Conservation (phyloP, 2,113 vertebrate genomes). For the Australoheros scitulus region DNA sequence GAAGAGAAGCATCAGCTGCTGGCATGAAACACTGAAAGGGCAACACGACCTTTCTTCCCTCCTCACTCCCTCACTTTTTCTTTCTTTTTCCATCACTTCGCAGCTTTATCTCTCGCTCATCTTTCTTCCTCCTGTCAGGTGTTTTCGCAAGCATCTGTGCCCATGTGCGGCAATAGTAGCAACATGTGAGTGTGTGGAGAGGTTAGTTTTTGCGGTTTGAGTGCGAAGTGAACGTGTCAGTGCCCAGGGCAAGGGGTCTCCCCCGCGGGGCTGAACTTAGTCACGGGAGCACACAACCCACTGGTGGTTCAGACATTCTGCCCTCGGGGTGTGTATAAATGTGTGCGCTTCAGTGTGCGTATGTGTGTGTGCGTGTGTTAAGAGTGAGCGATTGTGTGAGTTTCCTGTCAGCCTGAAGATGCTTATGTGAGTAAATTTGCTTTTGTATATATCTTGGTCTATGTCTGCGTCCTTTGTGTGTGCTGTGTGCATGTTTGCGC, state of each 20-base stretch:
- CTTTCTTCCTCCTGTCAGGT: slow-evolving; percentile 24
- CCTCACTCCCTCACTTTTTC: background rate
- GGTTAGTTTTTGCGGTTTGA: slow-evolving; percentile 60
- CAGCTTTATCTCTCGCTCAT: background rate
- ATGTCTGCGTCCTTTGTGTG: slow-evolving; percentile 27
- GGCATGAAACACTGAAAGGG: slow-evolving; percentile 41
- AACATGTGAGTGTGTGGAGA: slow-evolving; percentile 8
- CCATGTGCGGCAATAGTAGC: background rate
- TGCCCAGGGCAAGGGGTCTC: slow-evolving; percentile 64
- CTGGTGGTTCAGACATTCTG: slow-evolving; percentile 67
- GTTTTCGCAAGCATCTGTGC: slow-evolving; percentile 5
- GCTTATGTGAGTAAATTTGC: slow-evolving; percentile 33
- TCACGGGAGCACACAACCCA: slow-evolving; percentile 69
- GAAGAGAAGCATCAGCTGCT: slow-evolving; percentile 31
- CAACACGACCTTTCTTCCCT: slow-evolving; percentile 24
- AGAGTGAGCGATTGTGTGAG: slow-evolving; percentile 30
- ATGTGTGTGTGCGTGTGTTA: slow-evolving; percentile 6
- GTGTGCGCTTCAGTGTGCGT: background rate
- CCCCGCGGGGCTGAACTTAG: slow-evolving; percentile 64
- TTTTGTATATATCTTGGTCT: slow-evolving; percentile 20
- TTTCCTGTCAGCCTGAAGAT: slow-evolving; percentile 34
- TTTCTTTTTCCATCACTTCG: background rate
- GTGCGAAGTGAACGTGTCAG: slow-evolving; percentile 76
- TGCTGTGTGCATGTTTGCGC: slow-evolving; percentile 17
- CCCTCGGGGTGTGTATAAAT: slow-evolving; percentile 57